Conservation (phyloP, 2,797 vertebrate species). For the Erithacus rubecula region DNA sequence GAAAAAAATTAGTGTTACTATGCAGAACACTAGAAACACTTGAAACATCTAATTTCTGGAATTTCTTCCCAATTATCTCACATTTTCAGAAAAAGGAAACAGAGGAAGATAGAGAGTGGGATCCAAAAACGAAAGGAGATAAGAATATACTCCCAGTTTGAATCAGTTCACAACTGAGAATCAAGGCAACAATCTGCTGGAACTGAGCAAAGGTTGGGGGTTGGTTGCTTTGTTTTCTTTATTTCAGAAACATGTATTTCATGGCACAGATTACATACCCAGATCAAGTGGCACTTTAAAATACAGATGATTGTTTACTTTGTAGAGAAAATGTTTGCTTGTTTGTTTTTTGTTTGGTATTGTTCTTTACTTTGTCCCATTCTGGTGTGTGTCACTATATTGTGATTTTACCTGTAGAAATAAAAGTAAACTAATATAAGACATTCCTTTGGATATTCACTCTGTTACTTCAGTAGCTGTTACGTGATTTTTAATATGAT, state of each 20-base stretch:
- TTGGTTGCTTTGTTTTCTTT: not conserved
- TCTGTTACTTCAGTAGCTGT: not conserved
- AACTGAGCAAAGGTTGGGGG: not conserved
- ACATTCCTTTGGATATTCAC: constrained; percentile 29
- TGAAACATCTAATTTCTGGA: not conserved
- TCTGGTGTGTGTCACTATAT: not conserved
- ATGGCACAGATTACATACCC: not conserved
- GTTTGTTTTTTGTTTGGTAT: not conserved
- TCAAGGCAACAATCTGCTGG: not conserved
- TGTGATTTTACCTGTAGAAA: constrained; percentile 5
- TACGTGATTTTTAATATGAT: not conserved
- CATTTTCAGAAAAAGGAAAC: not conserved
- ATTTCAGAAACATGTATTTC: not conserved
- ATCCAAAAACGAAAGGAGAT: not conserved
- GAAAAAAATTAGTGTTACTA: not conserved
- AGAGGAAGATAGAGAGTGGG: accelerated
- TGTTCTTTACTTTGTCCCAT: not conserved
- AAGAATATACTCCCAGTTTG: not conserved
- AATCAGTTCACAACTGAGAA: not conserved
- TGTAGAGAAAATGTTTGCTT: not conserved
- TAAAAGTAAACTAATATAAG: not conserved
- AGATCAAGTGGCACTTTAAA: not conserved
- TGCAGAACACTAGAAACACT: not conserved
- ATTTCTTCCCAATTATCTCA: not conserved
- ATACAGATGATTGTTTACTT: not conserved